Conservation (phyloP, 2,113 vertebrate genomes). For the Lepisosteus oculatus region DNA sequence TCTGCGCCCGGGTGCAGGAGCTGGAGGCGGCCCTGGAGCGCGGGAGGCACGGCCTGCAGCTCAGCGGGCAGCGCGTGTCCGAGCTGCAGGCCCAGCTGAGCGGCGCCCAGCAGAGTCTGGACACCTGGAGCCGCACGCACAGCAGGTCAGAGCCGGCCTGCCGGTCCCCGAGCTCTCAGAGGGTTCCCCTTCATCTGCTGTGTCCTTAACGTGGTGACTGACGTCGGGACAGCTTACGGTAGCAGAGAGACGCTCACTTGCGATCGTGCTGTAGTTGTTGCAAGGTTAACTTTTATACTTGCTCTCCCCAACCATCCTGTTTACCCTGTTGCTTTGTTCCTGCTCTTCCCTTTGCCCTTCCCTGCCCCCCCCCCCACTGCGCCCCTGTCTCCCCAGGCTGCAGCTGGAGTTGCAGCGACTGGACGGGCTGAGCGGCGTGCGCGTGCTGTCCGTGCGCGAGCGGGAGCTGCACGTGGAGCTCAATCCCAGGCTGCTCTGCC, state of each 20-base stretch:
- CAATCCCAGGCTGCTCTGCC: slow-evolving; percentile 30
- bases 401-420: slow-evolving; percentile 27
- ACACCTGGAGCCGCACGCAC: slow-evolving; percentile 39
- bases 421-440: slow-evolving; percentile 43
- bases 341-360: background rate
- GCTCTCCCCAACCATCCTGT: background rate
- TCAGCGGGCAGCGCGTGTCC: slow-evolving; percentile 41
- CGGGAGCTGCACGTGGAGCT: slow-evolving; percentile 56
- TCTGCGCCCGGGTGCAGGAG: slow-evolving; percentile 27
- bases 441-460: slow-evolving; percentile 42
- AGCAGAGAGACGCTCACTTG: too few relatives aligned
- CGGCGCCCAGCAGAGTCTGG: slow-evolving; percentile 2
- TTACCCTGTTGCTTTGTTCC: background rate
- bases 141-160: slow-evolving; percentile 45
- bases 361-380: too few relatives aligned
- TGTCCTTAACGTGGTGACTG: too few relatives aligned
- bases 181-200: too few relatives aligned
- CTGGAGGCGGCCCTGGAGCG: slow-evolving; percentile 40
- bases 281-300: background rate
- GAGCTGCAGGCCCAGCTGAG: slow-evolving; percentile 40
- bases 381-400: slow-evolving; percentile 38
- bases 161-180: background rate
- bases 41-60: slow-evolving; percentile 45
- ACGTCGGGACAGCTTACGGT: background rate
- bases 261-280: background rate